These are phyloP conservation scores for Pangasius krempfi DNA, from an alignment of 2,797 vertebrate genomes.

Conservation along the genomic window DNA sequence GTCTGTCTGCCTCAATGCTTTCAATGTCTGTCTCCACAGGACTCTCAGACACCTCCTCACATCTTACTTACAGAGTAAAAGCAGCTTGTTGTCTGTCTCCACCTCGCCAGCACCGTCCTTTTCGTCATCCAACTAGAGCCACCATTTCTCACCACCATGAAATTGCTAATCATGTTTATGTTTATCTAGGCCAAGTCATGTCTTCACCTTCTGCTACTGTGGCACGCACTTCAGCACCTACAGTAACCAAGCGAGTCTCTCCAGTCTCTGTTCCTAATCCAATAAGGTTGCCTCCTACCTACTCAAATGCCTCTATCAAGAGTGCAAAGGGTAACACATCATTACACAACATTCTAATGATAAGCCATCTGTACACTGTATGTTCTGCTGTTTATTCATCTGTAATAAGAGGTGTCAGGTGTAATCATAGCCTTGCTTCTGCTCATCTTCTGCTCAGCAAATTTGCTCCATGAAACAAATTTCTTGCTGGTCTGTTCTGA, in stretches of 20 bases:
- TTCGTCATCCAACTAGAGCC: constrained; percentile 43
- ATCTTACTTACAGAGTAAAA: constrained; percentile 35
- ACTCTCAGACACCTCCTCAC: constrained; percentile 13
- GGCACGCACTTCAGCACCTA: background rate
- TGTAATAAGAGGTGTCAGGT: background rate
- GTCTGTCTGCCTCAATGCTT: constrained; percentile 18
- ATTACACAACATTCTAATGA: background rate
- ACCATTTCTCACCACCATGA: constrained; percentile 33
- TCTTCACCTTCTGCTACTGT: background rate
- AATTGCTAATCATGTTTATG: constrained; percentile 15
- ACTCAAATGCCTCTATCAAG: background rate
- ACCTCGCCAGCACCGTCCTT: constrained; percentile 51
- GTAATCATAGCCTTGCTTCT: background rate
- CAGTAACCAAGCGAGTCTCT: background rate
- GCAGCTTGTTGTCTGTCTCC: constrained; percentile 65
- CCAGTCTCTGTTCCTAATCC: background rate
- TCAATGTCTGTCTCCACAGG: constrained; percentile 34
- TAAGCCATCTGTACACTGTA: background rate
- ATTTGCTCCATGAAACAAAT: background rate
- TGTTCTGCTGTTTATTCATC: background rate
- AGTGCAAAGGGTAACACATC: background rate
- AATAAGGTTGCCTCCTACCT: background rate
- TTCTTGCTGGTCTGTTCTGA: background rate
- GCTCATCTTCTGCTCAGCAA: background rate
- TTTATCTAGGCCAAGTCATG: constrained; percentile 6